Conservation (phyloP, 2,797 vertebrate genomes). For the Dryobates pubescens region DNA sequence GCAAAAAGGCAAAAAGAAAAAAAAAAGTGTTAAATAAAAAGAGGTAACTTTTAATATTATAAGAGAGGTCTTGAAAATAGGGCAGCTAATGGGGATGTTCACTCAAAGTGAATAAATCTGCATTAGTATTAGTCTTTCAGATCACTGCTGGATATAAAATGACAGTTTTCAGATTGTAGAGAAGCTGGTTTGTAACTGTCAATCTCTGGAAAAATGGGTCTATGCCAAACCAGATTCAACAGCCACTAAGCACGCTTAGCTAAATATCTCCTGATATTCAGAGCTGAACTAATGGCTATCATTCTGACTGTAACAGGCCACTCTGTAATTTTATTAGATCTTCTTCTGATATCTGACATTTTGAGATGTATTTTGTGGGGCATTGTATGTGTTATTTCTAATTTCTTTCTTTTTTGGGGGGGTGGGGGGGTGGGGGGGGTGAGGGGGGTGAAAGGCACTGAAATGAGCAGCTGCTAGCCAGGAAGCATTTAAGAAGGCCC, state of each 20-base stretch:
- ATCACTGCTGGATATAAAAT: constrained; percentile 13
- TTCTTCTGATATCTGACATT: constrained; percentile 1
- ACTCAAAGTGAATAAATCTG: constrained; percentile 47
- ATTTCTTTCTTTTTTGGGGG: not conserved
- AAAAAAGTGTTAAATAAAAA: not conserved
- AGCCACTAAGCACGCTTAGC: not conserved
- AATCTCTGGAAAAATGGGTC: not conserved
- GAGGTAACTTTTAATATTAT: not conserved
- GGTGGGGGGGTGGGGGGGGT: no score
- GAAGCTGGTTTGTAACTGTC: constrained; percentile 5
- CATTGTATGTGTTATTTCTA: not conserved
- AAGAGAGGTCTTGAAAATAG: constrained; percentile 28
- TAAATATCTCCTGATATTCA: constrained; percentile 15
- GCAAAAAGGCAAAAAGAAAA: constrained; percentile 9
- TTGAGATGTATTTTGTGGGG: not conserved
- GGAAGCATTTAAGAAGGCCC: not conserved
- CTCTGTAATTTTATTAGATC: not conserved
- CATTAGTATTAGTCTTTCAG: constrained; percentile 49
- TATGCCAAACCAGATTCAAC: constrained; percentile 14
- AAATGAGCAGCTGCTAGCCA: not conserved
- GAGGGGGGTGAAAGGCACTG: not conserved
- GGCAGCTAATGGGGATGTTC: constrained; percentile 10
- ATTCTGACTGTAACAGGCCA: not conserved
- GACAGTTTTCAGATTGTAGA: constrained; percentile 28
- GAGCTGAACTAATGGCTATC: constrained; percentile 31